These are phyloP conservation scores for Rhinichthys klamathensis DNA, from an alignment of 2,113 vertebrate genomes.

Conservation along the genomic window DNA sequence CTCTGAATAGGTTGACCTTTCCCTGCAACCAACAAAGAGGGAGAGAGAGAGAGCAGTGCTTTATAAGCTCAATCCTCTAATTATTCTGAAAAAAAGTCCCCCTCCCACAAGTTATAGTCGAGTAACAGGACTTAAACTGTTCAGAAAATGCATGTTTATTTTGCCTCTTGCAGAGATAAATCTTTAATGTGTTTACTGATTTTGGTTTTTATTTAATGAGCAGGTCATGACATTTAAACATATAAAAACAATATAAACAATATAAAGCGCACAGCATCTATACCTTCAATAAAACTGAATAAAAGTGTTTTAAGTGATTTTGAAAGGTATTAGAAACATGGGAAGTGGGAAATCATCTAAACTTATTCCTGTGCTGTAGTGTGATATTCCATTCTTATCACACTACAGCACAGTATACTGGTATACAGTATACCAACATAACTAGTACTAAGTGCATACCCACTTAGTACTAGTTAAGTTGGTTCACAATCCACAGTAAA, in stretches of 20 bases:
- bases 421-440: too few relatives aligned
- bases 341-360: background rate
- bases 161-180: background rate
- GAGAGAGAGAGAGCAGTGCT: background rate
- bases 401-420: background rate
- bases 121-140: background rate
- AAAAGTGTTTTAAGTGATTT: background rate
- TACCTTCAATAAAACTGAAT: too few relatives aligned
- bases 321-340: background rate
- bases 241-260: background rate
- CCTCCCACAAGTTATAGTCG: background rate
- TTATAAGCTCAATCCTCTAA: slow-evolving; percentile 40
- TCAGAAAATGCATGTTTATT: background rate
- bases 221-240: background rate
- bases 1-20: slow-evolving; percentile 17
- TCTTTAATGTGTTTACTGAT: background rate
- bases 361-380: too few relatives aligned
- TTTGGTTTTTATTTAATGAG: background rate
- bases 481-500: background rate
- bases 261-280: background rate
- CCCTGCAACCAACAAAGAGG: background rate
- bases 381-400: too few relatives aligned
- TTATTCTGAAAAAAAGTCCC: slow-evolving; percentile 30
- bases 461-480: background rate
- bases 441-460: too few relatives aligned